Base-by-base conservation (phyloP, 64 coral and sea anemone species). In the Catalaphyllia jardinei region DNA sequence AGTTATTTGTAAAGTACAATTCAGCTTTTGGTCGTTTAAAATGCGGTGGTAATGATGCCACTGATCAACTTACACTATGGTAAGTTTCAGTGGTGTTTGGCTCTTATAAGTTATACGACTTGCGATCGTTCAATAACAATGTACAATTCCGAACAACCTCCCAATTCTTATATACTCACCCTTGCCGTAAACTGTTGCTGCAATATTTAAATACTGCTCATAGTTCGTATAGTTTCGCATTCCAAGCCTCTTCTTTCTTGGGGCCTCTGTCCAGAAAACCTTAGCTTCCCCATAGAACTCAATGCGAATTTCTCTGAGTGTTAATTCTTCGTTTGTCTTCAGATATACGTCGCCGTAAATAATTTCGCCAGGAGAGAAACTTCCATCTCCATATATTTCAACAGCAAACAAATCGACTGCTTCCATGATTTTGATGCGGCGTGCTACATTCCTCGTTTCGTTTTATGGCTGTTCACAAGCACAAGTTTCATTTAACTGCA, bases 171-270 rank as follows among this genome's bases (percentile, higher is more conserved):
- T 29, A 62, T 51, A 15, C 81, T 49, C 49, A 84, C 81, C 81
- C 50, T 84, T 84, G 31, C 81, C 81, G 50, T 50, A 84, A 65
- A 51, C 81, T 84, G 81, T 84, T 16, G 38, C 62, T 16, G 81
- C 81, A 84, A 84, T 84, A 35, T 84, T 84, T n/a, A 84, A 84
- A 38, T 84, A 84, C 62, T 84, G 81, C 12, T 84, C 81, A 25
- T 69, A 67, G 38, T 84, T 84, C 24, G 81, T 50, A 24, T 84
- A 84, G 10, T 84, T 33, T 10, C 62, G 61, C 20, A 51, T 49
- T 52, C 81, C 81, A 6, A 64, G 81, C 11, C 81, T 29, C 42
- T 84, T 84, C 15, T 35, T 51, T 51, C 35, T 69, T 14, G 81
- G 35, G 7, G 33, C 30, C 62, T 84, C 81, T 67, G 81, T 51